These are phyloP conservation scores for Numenius phaeopus DNA, from an alignment of 2,797 vertebrate species.

Conservation along the genomic window DNA sequence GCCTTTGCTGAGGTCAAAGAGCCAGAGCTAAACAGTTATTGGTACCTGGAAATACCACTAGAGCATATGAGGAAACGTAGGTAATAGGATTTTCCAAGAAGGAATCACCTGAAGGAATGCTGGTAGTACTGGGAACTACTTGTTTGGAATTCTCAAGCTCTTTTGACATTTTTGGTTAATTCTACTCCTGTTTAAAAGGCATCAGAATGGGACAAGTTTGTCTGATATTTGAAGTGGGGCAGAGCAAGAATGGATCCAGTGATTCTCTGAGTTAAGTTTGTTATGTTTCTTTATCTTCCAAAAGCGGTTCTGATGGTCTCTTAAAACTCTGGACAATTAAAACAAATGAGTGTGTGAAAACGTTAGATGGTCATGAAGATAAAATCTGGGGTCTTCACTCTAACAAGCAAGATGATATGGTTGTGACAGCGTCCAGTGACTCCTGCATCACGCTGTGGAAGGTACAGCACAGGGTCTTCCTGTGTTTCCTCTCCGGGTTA, in stretches of 20 bases:
- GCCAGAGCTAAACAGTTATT: not conserved
- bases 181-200: not conserved
- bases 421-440: slow-evolving; percentile 91
- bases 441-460: slow-evolving; percentile 91
- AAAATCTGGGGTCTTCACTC: slow-evolving; percentile 97
- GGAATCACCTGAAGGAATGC: not conserved
- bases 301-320: slow-evolving; percentile 93
- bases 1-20: not conserved
- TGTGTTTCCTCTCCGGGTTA: not conserved
- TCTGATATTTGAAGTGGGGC: not conserved
- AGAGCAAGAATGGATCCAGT: not conserved
- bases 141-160: not conserved
- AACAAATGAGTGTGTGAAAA: slow-evolving; percentile 94
- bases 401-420: slow-evolving; percentile 84
- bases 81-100: not conserved
- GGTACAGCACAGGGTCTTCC: slow-evolving; percentile 65
- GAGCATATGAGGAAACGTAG: not conserved
- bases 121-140: not conserved
- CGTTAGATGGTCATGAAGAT: slow-evolving; percentile 91
- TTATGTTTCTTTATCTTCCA: not conserved
- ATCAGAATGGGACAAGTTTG: not conserved
- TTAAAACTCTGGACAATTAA: slow-evolving; percentile 98
- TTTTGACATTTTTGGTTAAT: not conserved
- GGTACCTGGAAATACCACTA: not conserved
- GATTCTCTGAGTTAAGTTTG: not conserved